Evolutionary conservation across 1,140 invertebrate genomes (phyloP), one percentile per base, ranked within the genome.

Genomic region (Sycophaga agraensis): DNA sequence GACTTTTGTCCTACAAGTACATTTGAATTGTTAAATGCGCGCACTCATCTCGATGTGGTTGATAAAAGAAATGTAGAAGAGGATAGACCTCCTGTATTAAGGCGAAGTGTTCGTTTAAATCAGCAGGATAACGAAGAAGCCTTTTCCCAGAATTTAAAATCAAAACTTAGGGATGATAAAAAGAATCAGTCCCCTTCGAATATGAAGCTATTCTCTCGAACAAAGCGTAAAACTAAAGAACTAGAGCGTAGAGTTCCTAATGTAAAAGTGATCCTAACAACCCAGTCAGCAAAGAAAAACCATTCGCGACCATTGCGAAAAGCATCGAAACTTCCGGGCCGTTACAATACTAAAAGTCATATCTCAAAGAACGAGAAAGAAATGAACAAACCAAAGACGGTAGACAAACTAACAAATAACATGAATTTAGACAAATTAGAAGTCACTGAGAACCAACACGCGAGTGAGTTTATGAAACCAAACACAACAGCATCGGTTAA

Each of bases 51-150:
- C 11, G 19, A 4, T 14, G 21, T 8, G 0, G 40, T 46, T n/a
- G 34, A 49, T 11, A 56, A 50, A 19, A 42, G 34, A 11, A 55
- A 8, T 17, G 31, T 16, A 9, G 51, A 49, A 49, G 37, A 46
- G 8, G 58, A 45, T 8, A 51, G 39, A 37, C 40, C 66, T 12
- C 75, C 74, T 2, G 66, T 73, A 22, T 59, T 81, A 22, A 65
- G 79, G 58, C 69, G 79, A 60, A 81, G 79, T 50, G 68, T 72
- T 1, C 65, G 79, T 16, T 49, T 81, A 4, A 80, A 75, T 59
- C 77, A 77, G 45, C 70, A 77, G 16, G 76, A 79, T 14, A 64
- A 26, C 2, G 75, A 79, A 8, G 73, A 75, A 42, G 14, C 31
- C 26, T 51, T 28, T 24, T 49, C 26, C 5, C 39, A 8, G 26